Evolutionary conservation across 35 echinoderm and acorn worm genomes (phyloP).

Genomic region (Apostichopus japonicus): DNA sequence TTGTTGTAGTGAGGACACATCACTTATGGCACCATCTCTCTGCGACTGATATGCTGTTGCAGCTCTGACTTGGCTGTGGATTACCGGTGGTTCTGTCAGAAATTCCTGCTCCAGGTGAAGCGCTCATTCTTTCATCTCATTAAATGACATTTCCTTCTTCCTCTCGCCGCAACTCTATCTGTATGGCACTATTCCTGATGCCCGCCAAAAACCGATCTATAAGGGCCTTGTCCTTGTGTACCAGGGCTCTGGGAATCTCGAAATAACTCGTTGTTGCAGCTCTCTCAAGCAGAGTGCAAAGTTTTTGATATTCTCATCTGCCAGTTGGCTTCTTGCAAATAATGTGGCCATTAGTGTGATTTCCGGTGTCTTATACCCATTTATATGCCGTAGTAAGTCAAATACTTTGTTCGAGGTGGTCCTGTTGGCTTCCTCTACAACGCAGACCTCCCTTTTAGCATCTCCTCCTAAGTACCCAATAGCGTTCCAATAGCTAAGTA

Average conservation of each 20-base stretch:
- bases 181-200: not conserved
- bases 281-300: not conserved
- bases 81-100: not conserved
- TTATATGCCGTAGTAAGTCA: not conserved
- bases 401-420: not conserved
- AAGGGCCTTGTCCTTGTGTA: not conserved
- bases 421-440: not conserved
- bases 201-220: not conserved
- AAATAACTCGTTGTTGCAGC: not conserved
- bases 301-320: not conserved
- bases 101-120: not conserved
- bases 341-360: not conserved
- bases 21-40: not conserved
- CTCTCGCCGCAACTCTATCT: not conserved
- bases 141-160: not conserved
- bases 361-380: not conserved
- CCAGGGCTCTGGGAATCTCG: not conserved
- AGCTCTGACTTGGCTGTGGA: too few relatives aligned
- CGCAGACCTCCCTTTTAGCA: not conserved
- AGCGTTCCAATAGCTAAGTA: too few relatives aligned
- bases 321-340: not conserved
- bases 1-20: not conserved
- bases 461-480: conserved; percentile 9
- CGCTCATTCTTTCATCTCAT: not conserved
- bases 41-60: not conserved